Conservation (phyloP, 1,140 invertebrate species). For the Drosophila repleta region DNA sequence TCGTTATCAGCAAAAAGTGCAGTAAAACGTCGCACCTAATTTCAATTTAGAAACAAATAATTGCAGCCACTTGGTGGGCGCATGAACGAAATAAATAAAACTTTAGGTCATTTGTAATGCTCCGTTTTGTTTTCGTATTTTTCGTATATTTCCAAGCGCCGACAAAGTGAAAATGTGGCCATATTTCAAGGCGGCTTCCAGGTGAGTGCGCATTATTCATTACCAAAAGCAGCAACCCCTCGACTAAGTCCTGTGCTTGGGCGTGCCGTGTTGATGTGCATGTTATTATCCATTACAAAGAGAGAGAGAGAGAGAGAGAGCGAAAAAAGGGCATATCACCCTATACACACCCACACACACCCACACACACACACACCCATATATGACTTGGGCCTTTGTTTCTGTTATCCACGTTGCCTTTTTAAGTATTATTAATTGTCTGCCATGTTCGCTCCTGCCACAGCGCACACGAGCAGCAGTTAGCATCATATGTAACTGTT, state of each 20-base stretch:
- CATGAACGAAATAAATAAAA: slow-evolving; percentile 42
- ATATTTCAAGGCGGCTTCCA: slow-evolving; percentile 69
- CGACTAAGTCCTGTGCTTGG: slow-evolving; percentile 36
- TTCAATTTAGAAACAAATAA: slow-evolving; percentile 69
- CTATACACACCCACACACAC: slow-evolving; percentile 7
- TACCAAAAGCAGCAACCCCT: slow-evolving; percentile 43
- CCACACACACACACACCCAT: slow-evolving; percentile 8
- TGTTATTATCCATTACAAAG: slow-evolving; percentile 62
- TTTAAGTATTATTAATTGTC: slow-evolving; percentile 82
- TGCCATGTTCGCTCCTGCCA: slow-evolving; percentile 62
- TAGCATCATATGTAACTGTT: neutral
- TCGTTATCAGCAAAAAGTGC: slow-evolving; percentile 41
- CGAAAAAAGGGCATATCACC: slow-evolving; percentile 10
- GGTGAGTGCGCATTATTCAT: slow-evolving; percentile 81
- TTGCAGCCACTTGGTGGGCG: slow-evolving; percentile 5
- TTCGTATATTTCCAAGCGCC: slow-evolving; percentile 30
- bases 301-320: neutral
- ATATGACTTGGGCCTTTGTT: slow-evolving; percentile 1
- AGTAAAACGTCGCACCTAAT: slow-evolving; percentile 76
- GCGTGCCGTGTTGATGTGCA: slow-evolving; percentile 54
- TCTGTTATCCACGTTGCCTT: slow-evolving; percentile 41
- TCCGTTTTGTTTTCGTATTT: slow-evolving; percentile 5
- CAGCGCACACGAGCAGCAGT: slow-evolving; percentile 53
- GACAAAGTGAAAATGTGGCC: slow-evolving; percentile 57
- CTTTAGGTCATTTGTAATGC: slow-evolving; percentile 70